Base-by-base conservation (phyloP, 2,888 invertebrate genomes). In the Pollenia angustigena region DNA sequence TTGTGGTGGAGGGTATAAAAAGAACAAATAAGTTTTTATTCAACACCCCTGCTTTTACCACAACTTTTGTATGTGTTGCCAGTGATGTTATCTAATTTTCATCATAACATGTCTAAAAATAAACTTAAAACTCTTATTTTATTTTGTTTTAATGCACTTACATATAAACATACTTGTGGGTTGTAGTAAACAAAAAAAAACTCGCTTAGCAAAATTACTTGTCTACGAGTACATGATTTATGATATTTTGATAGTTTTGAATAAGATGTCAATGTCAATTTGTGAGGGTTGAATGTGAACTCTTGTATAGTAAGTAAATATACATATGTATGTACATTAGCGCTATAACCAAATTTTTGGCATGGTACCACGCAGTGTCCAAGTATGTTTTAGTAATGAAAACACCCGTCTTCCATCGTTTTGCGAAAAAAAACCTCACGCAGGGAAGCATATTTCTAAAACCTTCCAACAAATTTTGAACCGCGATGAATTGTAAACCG, bases 231-330 rank as follows among this genome's bases (percentile, higher is more conserved):
- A 74, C 1, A 81, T 50, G 64, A 42, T 50, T 56, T 56, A 74
- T 81, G 58, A 66, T 50, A 75, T 81, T 81, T 76, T 76, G 48
- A 64, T 64, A 78, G 62, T 46, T 78, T 78, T 48, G 71, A 83
- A 71, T 83, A 78, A 56, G 64, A 78, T 64, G 56, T 78, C 83
- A 83, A 64, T 83, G 83, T 78, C 76, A 78, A 71, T 82, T 62
- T 71, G n/a, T 50, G 48, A 42, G 71, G 48, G 52, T 71, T 52
- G 52, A 14, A 74, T n/a, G 14, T 32, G 1, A 23, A 14, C 23
- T 16, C 14, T 64, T 23, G 14, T 64, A 18, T 12, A 68, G 4
- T 14, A 14, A 23, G n/a, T 23, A 56, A 9, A 9, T 7, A 18
- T 14, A 0, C 14, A n/a, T n/a, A n/a, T n/a, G n/a, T n/a, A n/a